phyloP scores from a whole-genome alignment of 2,113 vertebrate genomes.

The Calidris pygmaea region DNA sequence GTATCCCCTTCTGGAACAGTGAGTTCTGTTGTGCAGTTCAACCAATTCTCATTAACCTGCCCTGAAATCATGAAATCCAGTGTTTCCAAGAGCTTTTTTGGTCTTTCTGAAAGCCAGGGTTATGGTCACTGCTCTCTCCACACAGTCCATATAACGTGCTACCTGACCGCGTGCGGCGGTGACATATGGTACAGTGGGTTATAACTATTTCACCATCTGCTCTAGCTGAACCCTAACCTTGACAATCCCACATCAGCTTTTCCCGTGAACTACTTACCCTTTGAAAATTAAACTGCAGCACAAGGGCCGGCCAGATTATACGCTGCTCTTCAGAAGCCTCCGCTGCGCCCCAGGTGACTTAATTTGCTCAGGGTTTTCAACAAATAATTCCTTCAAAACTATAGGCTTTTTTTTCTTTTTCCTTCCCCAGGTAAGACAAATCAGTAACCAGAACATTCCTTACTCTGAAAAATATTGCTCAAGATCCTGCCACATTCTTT shows the following conservation, averaged over 20 bases:
- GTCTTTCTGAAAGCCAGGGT: neutral
- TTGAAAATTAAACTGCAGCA: neutral
- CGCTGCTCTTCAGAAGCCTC: neutral
- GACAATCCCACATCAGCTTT: neutral
- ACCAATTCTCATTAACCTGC: neutral
- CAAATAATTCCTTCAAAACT: neutral
- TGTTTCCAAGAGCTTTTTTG: neutral
- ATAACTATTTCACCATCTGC: slow-evolving; percentile 27
- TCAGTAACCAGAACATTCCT: neutral
- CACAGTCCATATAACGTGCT: neutral
- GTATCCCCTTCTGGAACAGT: neutral
- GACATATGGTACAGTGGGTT: neutral
- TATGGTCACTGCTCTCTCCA: neutral
- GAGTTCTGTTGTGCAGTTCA: neutral
- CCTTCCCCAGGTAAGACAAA: neutral
- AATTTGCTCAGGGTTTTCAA: neutral
- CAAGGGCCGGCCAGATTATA: neutral
- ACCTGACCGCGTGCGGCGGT: neutral
- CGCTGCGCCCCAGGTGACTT: neutral
- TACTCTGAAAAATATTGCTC: neutral
- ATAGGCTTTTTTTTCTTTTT: neutral
- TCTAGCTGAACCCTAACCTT: neutral
- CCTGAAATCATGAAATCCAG: neutral
- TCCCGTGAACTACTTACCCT: neutral
- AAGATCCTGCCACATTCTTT: neutral